Percentiles rank a stretch among this genome's conserved stretches.
Evolutionary conservation across 2,888 invertebrate species (phyloP).

Genomic region (Pheosia gnoma): DNA sequence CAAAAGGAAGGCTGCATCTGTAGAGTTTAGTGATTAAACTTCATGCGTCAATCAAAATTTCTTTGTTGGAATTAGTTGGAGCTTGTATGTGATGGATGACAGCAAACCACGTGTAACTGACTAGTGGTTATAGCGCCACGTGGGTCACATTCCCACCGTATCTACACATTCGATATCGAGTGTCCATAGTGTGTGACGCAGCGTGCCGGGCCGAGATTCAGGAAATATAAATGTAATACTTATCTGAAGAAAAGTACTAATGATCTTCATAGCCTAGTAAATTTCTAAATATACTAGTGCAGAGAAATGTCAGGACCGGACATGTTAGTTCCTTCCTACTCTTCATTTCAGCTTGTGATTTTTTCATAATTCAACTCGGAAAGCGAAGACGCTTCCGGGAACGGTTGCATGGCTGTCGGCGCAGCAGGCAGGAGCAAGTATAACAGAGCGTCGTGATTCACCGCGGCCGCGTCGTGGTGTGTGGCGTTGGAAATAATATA

Average conservation of each 20-base stretch:
- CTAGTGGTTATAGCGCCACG: not conserved
- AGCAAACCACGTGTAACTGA: not conserved
- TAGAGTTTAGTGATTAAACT: not conserved
- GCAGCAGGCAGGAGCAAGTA: conserved; percentile 13
- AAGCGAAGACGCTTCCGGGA: not conserved
- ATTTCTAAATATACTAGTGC: too few species aligned
- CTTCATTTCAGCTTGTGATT: too few species aligned
- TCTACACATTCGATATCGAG: not conserved
- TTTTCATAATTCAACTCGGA: not conserved
- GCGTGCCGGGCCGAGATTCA: not conserved
- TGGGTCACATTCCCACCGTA: not conserved
- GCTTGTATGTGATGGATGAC: not conserved
- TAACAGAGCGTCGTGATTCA: conserved; percentile 25
- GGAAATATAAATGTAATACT: too few species aligned
- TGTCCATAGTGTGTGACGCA: too few species aligned
- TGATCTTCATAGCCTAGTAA: too few species aligned
- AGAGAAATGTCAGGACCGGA: too few species aligned
- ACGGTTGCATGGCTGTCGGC: not conserved
- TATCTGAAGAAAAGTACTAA: too few species aligned
- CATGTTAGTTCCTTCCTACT: too few species aligned
- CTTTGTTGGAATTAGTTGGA: too few species aligned
- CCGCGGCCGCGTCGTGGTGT: conserved; percentile 7
- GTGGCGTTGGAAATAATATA: conserved; percentile 41
- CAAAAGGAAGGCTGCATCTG: not conserved
- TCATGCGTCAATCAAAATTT: too few species aligned